Conservation (phyloP, 2,888 invertebrate species). For the Tipula lateralis region DNA sequence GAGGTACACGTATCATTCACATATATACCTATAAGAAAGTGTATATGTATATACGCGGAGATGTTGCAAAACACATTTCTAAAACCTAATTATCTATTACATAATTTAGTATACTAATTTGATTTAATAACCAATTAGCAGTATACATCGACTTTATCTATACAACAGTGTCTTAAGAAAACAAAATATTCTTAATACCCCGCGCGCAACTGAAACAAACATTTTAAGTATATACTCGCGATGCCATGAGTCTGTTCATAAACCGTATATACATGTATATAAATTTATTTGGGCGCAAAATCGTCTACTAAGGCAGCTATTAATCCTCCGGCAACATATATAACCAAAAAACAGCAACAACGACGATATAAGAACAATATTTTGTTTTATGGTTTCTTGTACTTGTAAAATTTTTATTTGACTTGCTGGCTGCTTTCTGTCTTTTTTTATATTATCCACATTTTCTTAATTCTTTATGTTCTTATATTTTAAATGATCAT, state of each 20-base stretch:
- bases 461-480: background rate
- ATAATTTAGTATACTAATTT: background rate
- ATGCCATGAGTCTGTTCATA: background rate
- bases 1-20: background rate
- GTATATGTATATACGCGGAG: no score
- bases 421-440: background rate
- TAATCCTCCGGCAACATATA: conserved; percentile 24
- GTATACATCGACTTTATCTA: background rate
- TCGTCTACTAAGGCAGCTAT: conserved; percentile 28
- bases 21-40: background rate
- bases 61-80: background rate
- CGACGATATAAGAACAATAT: conserved; percentile 27
- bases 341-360: background rate
- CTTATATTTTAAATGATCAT: background rate
- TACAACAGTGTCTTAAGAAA: background rate
- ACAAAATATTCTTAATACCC: background rate
- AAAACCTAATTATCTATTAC: background rate
- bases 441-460: background rate
- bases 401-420: conserved; percentile 15
- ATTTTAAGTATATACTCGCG: background rate
- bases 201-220: background rate
- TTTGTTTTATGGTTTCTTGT: conserved; percentile 9
- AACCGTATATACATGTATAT: background rate
- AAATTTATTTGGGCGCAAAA: conserved; percentile 27
- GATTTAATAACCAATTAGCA: background rate